phyloP scores from a whole-genome alignment of 2,888 invertebrate species.

The Homarus gammarus region DNA sequence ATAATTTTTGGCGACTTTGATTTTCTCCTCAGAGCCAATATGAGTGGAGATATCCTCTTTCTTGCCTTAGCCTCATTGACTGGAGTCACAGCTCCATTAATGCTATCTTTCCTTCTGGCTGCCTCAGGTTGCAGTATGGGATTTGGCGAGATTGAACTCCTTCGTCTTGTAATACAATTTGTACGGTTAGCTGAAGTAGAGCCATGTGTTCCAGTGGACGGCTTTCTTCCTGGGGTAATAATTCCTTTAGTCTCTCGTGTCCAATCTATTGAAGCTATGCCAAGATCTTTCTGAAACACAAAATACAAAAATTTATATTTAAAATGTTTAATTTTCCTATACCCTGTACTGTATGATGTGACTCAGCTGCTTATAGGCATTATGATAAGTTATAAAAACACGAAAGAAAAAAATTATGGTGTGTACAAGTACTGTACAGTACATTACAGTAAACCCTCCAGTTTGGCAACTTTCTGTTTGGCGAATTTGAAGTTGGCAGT shows the following conservation, averaged over 20 bases:
- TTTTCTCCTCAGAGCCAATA: not conserved
- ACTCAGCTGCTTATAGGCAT: too few relatives aligned
- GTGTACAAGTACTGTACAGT: too few relatives aligned
- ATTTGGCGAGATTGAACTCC: constrained; percentile 24
- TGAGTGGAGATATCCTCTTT: not conserved
- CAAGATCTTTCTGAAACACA: constrained; percentile 85
- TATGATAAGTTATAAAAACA: too few relatives aligned
- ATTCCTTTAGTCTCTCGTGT: constrained; percentile 78
- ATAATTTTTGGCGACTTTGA: constrained; percentile 13
- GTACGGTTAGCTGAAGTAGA: not conserved
- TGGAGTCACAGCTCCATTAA: not conserved
- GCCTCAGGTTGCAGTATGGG: not conserved
- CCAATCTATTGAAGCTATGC: constrained; percentile 87
- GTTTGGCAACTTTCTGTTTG: too few relatives aligned
- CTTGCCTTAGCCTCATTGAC: not conserved
- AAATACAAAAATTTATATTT: too few relatives aligned
- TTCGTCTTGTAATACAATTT: not conserved
- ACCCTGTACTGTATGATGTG: too few relatives aligned
- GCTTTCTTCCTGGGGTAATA: constrained; percentile 21
- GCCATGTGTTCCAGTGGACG: not conserved
- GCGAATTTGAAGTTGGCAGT: too few relatives aligned
- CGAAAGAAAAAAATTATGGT: too few relatives aligned
- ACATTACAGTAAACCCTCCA: too few relatives aligned
- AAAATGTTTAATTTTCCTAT: too few relatives aligned
- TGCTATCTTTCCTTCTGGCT: not conserved